Evolutionary conservation across 1,140 invertebrate species (phyloP).

Genomic region (Phocides pigmalion): DNA sequence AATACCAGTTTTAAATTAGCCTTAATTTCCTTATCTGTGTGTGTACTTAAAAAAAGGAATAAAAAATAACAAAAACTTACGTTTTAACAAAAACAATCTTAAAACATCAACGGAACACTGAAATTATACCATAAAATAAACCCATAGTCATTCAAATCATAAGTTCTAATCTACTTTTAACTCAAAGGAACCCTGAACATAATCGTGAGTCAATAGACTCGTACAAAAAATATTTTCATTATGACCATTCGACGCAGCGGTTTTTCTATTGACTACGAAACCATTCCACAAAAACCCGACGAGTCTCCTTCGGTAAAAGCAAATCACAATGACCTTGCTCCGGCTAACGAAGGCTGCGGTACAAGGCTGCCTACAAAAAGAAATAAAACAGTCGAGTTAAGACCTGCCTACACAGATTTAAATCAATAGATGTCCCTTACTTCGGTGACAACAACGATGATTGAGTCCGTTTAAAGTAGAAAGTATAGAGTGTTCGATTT

Average conservation of each 20-base stretch:
- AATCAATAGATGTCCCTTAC: not conserved
- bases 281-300: constrained; percentile 41
- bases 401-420: constrained; percentile 50
- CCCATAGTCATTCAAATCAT: constrained; percentile 1
- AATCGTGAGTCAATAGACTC: constrained; percentile 23
- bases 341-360: constrained; percentile 74
- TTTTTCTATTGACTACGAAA: constrained; percentile 25
- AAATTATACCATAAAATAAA: too few relatives aligned
- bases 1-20: too few relatives aligned
- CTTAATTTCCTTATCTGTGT: too few relatives aligned
- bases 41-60: too few relatives aligned
- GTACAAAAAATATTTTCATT: constrained; percentile 36
- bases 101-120: too few relatives aligned
- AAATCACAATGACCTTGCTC: constrained; percentile 69
- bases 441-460: too few relatives aligned
- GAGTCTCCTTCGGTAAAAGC: constrained; percentile 46
- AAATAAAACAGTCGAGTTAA: constrained; percentile 64
- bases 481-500: too few relatives aligned
- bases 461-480: too few relatives aligned
- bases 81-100: too few relatives aligned
- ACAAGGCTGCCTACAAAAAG: constrained; percentile 67
- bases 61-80: too few relatives aligned
- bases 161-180: constrained; percentile 9
- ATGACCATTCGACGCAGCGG: constrained; percentile 21
- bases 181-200: not conserved